Evolutionary conservation across 2,113 vertebrate genomes (phyloP), one percentile per base, ranked within the genome.

Genomic region (Callospermophilus lateralis): DNA sequence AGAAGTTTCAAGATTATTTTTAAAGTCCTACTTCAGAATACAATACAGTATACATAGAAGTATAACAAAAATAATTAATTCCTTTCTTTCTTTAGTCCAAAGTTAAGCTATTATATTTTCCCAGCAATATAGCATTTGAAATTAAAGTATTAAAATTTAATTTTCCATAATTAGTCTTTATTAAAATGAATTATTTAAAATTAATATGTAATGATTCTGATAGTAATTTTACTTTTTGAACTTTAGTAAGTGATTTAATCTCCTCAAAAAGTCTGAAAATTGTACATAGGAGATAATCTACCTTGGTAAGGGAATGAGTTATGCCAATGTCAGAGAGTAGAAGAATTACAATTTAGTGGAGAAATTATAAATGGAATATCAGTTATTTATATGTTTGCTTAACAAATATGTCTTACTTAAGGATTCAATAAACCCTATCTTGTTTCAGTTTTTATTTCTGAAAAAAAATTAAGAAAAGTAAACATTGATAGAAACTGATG

Each of bases 121-220:
- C 28, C 61, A 93, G 81, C 94, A 97, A 96, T 96, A 94, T 24
- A 74, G 12, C 4, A 68, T 92, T 90, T 80, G 84, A 96, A 96
- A 98, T 98, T 92, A 96, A 97, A 94, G 7, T 91, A 97, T 98
- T 97, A 97, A 98, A 96, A 90, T 70, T 97, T 98, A 98, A 97
- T 84, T 96, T 95, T 83, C 32, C 48, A 93, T 96, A 97, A 96
- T 97, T 92, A 97, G 20, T 93, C 65, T 90, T 86, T 85, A 95
- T 86, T 96, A n/a, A 78, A 90, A 90, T 97, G 13, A 96, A 97
- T 98, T 97, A 98, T 97, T 97, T 83, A 97, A 81, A 78, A 85
- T 37, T 96, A 97, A 90, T 94, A 92, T 94, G 65, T 92, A 96
- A 96, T 95, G 58, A 94, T 89, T 94, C 81, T 93, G 53, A 88